A percentile compares a stretch with the other conserved stretches of the same genome.
Evolutionary conservation across 2,113 vertebrate species (phyloP).

Genomic region (Tinamus guttatus): DNA sequence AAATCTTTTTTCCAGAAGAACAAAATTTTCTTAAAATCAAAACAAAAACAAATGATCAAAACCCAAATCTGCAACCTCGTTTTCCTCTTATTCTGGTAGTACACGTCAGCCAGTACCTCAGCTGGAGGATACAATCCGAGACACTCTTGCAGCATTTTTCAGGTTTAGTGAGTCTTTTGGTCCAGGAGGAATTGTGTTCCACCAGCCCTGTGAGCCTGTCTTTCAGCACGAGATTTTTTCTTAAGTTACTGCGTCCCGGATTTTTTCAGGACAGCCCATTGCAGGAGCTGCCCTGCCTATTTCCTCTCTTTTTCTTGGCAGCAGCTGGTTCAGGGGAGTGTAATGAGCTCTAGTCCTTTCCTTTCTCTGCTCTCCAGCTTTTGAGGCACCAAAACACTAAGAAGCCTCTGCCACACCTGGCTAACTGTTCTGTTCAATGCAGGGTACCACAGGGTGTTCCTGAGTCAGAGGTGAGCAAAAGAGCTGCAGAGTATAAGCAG

Average conservation of each 20-base stretch:
- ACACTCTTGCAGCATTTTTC: constrained; percentile 15
- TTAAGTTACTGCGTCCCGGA: not conserved
- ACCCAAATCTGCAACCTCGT: not conserved
- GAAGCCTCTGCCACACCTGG: not conserved
- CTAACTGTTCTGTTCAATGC: not conserved
- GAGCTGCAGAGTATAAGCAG: not conserved
- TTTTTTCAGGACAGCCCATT: constrained; percentile 32
- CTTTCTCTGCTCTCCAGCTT: not conserved
- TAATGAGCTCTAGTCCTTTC: not conserved
- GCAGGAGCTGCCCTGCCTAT: not conserved
- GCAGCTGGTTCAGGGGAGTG: not conserved
- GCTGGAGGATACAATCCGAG: not conserved
- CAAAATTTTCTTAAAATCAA: not conserved
- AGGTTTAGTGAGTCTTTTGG: not conserved
- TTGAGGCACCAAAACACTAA: not conserved
- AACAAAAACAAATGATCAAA: not conserved
- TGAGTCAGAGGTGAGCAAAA: not conserved
- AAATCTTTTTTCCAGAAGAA: not conserved
- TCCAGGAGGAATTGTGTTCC: not conserved
- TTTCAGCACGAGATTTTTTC: constrained; percentile 21
- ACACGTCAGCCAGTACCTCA: not conserved
- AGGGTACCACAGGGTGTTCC: not conserved
- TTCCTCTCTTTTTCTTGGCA: not conserved
- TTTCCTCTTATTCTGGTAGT: not conserved
- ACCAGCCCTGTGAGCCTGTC: not conserved